A percentile compares a stretch with the other conserved stretches of the same genome.
Evolutionary conservation across 2,113 vertebrate genomes (phyloP).

Genomic region (Catharus minimus): DNA sequence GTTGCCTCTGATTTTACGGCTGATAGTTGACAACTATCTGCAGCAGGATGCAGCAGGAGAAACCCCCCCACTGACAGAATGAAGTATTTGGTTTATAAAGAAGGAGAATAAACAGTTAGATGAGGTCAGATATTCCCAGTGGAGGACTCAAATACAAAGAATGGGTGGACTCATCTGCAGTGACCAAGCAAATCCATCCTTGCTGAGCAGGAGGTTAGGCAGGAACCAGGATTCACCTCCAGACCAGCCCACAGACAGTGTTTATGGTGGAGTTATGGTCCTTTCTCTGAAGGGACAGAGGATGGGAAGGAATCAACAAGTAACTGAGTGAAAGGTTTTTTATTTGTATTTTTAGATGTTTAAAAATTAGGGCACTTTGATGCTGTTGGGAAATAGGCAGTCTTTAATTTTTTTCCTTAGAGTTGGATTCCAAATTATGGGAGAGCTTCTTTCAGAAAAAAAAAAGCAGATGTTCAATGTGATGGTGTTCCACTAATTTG

Average conservation of each 20-base stretch:
- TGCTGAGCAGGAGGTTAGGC: not conserved
- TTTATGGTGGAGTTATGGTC: not conserved
- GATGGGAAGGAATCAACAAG: not conserved
- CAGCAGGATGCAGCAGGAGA: not conserved
- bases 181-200: not conserved
- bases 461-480: not conserved
- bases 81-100: not conserved
- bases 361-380: not conserved
- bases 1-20: not conserved
- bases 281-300: not conserved
- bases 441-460: not conserved
- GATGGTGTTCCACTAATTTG: not conserved
- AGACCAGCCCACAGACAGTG: not conserved
- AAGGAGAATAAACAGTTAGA: not conserved
- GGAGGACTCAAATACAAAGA: not conserved
- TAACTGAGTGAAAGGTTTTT: not conserved
- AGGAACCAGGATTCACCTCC: not conserved
- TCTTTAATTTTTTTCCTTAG: not conserved
- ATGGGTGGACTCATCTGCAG: not conserved
- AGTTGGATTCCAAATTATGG: not conserved
- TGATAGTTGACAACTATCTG: not conserved
- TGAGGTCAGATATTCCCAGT: not conserved
- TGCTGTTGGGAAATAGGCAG: not conserved
- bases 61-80: not conserved
- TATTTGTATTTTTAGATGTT: not conserved